Evolutionary conservation across 1,140 invertebrate genomes (phyloP), one percentile per base, ranked within the genome.

Genomic region (Oedothorax gibbosus): DNA sequence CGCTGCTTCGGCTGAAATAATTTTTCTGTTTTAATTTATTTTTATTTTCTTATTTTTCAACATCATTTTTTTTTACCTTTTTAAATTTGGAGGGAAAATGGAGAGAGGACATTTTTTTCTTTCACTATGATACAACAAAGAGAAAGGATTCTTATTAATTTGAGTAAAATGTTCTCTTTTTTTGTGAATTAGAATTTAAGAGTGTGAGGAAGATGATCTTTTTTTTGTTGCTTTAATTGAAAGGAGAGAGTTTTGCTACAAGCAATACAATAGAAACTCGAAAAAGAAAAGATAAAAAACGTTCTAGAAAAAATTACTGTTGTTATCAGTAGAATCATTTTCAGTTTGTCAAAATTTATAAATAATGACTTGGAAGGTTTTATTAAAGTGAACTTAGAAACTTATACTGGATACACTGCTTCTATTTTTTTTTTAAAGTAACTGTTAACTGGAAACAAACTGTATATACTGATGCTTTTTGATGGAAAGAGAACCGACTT

Each of bases 81-180:
- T 35, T 35, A 35, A 35, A 35, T 35, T 35, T 35, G 35, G 8
- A 11, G 53, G 64, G n/a, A 49, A 77, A 77, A 77, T 62, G 20
- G n/a, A 82, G 66, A 82, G 15, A 51, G 53, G 65, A 82, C 18
- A 21, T 53, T 57, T 62, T 14, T 71, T 82, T 80, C 71, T 72
- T 53, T 64, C 20, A 7, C 5, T n/a, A 12, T 53, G 6, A 62
- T 18, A 53, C 20, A 72, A 73, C 12, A 35, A n/a, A 64, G 51
- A 14, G 20, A 18, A 56, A 54, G 69, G 21, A 82, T 72, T 82
- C 79, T 82, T 72, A 82, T 82, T 82, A 82, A 82, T 82, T 82
- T 82, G 56, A 82, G 79, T 72, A 65, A 71, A 72, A 72, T 82
- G 72, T 51, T 57, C 49, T 82, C 14, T 77, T 77, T 77, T 77